Conservation (phyloP, 2,797 vertebrate species). For the Silurus aristotelis region DNA sequence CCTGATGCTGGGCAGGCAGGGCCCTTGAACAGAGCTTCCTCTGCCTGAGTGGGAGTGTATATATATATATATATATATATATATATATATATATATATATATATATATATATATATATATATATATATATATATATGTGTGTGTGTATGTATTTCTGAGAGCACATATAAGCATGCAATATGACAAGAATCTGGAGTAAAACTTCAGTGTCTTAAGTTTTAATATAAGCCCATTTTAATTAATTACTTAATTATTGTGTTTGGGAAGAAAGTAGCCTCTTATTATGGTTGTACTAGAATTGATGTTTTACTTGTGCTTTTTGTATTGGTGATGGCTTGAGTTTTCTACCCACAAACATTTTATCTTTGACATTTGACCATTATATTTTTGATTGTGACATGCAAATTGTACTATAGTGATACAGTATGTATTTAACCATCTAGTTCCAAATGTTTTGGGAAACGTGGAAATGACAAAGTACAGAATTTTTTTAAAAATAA, state of each 20-base stretch:
- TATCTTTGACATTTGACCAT: neutral
- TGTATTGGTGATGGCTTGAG: neutral
- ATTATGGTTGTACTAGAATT: neutral
- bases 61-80: no score
- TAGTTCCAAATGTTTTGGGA: neutral
- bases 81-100: constrained; percentile 22
- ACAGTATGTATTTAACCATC: neutral
- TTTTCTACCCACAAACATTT: neutral
- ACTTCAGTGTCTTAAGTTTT: neutral
- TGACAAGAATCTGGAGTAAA: constrained; percentile 22
- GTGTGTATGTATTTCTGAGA: constrained; percentile 26
- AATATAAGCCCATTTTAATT: neutral
- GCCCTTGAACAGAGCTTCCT: constrained; percentile 64
- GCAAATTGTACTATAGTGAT: neutral
- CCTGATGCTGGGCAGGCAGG: constrained; percentile 83
- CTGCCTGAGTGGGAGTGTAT: constrained; percentile 52
- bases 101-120: constrained; percentile 38
- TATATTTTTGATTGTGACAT: neutral
- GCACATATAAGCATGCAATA: constrained; percentile 27
- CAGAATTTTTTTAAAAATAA: neutral
- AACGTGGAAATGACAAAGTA: neutral
- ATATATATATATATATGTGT: neutral
- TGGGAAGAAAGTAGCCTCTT: neutral
- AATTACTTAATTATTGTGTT: neutral
- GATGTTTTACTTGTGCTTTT: neutral